Percentiles rank a stretch among this genome's conserved stretches.
Conservation (phyloP, 2,797 vertebrate species). For the Tenualosa ilisha region DNA sequence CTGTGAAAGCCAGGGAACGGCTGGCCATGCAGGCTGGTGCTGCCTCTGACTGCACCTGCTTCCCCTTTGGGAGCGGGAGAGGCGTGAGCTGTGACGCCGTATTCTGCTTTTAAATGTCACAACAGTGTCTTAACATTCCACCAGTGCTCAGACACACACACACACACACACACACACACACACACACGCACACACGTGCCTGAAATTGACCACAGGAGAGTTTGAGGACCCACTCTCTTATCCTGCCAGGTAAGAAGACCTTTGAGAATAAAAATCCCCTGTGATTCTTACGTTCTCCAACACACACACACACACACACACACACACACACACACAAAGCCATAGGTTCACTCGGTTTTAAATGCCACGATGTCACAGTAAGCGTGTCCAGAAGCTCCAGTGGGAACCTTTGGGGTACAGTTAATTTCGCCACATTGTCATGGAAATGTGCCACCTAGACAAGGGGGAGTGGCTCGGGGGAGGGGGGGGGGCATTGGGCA, state of each 20-base stretch:
- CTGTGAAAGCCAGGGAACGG: not conserved
- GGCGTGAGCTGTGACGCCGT: conserved; percentile 21
- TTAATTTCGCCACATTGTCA: conserved; percentile 4
- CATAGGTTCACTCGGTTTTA: conserved; percentile 14
- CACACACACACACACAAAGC: not conserved
- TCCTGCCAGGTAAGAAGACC: conserved; percentile 36
- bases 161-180: not conserved
- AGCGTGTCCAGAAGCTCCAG: conserved; percentile 4
- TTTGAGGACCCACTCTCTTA: conserved; percentile 20
- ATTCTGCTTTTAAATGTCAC: conserved; percentile 56
- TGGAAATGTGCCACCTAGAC: not conserved
- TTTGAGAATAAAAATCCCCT: not conserved
- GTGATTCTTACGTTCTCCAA: too few species aligned
- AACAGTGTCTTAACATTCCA: conserved; percentile 50
- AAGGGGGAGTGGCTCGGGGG: not conserved
- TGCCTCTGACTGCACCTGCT: not conserved
- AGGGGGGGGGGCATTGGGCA: not conserved
- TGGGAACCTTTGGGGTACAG: not conserved
- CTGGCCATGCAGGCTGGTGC: too few species aligned
- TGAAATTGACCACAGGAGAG: not conserved
- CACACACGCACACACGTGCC: too few species aligned
- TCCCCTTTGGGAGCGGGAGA: conserved; percentile 28
- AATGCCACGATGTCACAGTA: conserved; percentile 44
- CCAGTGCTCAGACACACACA: not conserved
- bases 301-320: not conserved